phyloP scores from a whole-genome alignment of 2,797 vertebrate genomes.

The Pterois miles region DNA sequence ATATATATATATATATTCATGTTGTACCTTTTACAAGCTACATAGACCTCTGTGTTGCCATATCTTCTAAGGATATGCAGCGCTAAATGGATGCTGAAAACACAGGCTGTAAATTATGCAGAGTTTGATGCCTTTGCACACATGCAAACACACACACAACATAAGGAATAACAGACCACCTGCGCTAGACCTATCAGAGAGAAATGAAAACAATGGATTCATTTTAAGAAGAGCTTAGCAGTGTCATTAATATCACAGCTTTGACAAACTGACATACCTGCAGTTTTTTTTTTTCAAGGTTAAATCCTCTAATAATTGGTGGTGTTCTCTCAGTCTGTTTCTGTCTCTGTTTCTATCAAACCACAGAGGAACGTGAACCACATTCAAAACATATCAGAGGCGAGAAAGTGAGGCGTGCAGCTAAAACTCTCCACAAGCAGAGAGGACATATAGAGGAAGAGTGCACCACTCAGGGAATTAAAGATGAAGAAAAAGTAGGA shows the following conservation, averaged over 20 bases:
- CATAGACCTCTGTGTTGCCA: not conserved
- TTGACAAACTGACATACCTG: slow-evolving; percentile 9
- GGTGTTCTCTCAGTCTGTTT: not conserved
- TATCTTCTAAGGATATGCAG: not conserved
- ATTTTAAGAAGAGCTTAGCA: slow-evolving; percentile 7
- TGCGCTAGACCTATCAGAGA: not conserved
- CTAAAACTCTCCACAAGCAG: not conserved
- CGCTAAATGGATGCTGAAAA: not conserved
- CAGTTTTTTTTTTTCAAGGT: not conserved
- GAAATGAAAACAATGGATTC: not conserved
- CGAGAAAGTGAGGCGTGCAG: not conserved
- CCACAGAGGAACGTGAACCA: not conserved
- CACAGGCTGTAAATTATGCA: slow-evolving; percentile 18
- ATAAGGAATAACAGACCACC: slow-evolving; percentile 5
- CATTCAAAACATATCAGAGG: not conserved
- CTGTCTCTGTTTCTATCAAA: not conserved
- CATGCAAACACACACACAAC: not conserved
- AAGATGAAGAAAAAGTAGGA: not conserved
- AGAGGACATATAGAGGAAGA: not conserved
- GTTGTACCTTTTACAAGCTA: not conserved
- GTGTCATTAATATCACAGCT: slow-evolving; percentile 25
- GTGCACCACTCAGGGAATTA: not conserved
- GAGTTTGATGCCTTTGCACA: slow-evolving; percentile 3
- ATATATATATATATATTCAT: no score
- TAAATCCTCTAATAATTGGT: not conserved